Evolutionary conservation across 2,797 vertebrate genomes (phyloP), one percentile per base, ranked within the genome.

Genomic region (Mycteria americana): DNA sequence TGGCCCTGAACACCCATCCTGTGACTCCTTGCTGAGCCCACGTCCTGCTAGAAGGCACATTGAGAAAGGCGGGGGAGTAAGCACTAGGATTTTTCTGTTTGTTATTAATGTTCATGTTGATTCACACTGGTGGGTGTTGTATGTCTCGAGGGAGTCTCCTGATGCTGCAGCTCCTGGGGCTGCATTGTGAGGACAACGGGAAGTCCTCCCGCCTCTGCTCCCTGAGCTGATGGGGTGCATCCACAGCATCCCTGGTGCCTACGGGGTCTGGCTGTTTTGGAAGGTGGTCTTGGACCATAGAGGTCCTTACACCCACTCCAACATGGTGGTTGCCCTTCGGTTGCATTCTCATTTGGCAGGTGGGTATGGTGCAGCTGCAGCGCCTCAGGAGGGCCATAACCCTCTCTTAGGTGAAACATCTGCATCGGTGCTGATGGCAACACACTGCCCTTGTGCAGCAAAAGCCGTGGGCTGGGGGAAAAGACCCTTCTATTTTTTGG

Each of bases 61-160:
- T 2, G 50, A 33, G 64, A 17, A 11, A 43, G 25, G 50, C 7
- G 28, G 74, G 86, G 89, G 92, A 77, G 79, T 88, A 23, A 78
- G 68, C 69, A 4, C 15, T 3, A 31, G 57, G 65, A 39, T 15
- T 35, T 21, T 69, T 69, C 73, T 72, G 65, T 17, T 33, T 60
- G 94, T 79, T 45, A n/a, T 82, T 69, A 92, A 39, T 8, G 72
- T 35, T 63, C 51, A 10, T 17, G 37, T 77, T 97, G 96, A 95
- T 76, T 97, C 97, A 96, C 1, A 4, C 73, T 46, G 73, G 95
- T 95, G 95, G 93, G 90, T 73, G 94, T 67, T 6, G 0, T 41
- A 39, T 15, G 5, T 69, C 76, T 80, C 28, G 0, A 60, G 79
- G 73, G 95, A 95, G 77, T 46, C 92, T 96, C 93, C 94, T 14